Evolutionary conservation across 1,140 invertebrate species (phyloP), one percentile per base, ranked within the genome.

Genomic region (Dendroctonus ponderosae): DNA sequence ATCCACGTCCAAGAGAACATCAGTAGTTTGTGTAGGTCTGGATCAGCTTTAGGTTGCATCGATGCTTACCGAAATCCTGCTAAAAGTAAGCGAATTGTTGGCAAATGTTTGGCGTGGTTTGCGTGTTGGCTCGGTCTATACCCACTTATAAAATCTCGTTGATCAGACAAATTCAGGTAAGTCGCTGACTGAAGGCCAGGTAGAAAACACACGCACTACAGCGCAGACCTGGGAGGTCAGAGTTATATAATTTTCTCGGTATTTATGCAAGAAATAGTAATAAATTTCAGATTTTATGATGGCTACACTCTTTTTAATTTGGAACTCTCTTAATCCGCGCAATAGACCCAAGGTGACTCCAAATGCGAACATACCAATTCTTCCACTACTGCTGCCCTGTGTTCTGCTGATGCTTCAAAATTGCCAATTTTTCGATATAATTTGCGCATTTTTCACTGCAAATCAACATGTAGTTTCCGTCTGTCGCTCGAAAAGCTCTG

Each of bases 121-220:
- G 26, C 26, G 3, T 26, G 26, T 26, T 26, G 26, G 26, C 26
- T 26, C 26, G 26, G 26, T 26, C 26, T 26, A 26, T 26, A 3
- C 40, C 53, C 40, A 56, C 7, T 38, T 11, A 56, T 8, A 56
- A 56, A 37, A 59, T 12, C 57, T 59, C 57, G 57, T 62, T 53
- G 15, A 53, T 43, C 50, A 53, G 60, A 62, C 60, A 41, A 39
- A 52, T 53, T 62, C 60, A 62, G 60, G 60, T 62, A 62, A 62
- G 60, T 62, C 38, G 60, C 60, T 62, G 60, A 62, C 60, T 62
- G 60, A 62, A 62, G 60, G 60, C 60, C 60, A 62, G 60, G 60
- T 62, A 62, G 60, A 62, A 62, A 62, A 52, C 50, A 62, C 60
- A 62, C 60, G 48, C 59, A 50, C 59, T 15, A 12, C n/a, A n/a